Percentiles rank a stretch among this genome's conserved stretches.
Evolutionary conservation across 2,888 invertebrate species (phyloP).

Genomic region (Unio delphinus): DNA sequence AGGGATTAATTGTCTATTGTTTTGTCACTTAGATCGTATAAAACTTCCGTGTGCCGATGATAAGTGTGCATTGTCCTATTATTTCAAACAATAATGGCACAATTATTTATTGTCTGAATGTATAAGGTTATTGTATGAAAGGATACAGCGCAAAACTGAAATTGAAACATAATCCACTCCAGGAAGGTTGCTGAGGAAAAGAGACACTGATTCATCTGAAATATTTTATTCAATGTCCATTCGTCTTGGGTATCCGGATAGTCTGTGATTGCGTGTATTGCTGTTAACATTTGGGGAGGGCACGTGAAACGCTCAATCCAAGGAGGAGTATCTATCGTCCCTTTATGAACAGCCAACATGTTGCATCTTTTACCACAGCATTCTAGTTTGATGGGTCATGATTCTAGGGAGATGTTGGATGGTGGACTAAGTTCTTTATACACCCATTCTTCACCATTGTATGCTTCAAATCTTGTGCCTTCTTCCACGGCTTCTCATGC

Average conservation of each 20-base stretch:
- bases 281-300: too few species aligned
- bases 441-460: conserved; percentile 5
- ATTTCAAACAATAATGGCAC: too few species aligned
- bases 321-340: conserved; percentile 1
- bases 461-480: conserved; percentile 2
- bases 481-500: not conserved
- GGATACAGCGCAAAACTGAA: too few species aligned
- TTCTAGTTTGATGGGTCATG: conserved; percentile 12
- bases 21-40: too few species aligned
- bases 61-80: too few species aligned
- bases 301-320: not conserved
- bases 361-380: conserved; percentile 31
- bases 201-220: conserved; percentile 21
- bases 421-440: conserved; percentile 1
- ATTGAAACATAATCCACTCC: conserved; percentile 5
- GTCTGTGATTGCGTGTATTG: conserved; percentile 1
- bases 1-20: not conserved
- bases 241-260: conserved; percentile 3
- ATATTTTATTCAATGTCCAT: conserved; percentile 12
- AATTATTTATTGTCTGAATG: too few species aligned
- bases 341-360: conserved; percentile 12
- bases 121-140: too few species aligned
- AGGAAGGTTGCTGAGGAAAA: conserved; percentile 2
- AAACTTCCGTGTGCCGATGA: too few species aligned
- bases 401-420: not conserved